These are phyloP conservation scores for Stictonetta naevosa DNA, from an alignment of 2,113 vertebrate species.

Conservation along the genomic window DNA sequence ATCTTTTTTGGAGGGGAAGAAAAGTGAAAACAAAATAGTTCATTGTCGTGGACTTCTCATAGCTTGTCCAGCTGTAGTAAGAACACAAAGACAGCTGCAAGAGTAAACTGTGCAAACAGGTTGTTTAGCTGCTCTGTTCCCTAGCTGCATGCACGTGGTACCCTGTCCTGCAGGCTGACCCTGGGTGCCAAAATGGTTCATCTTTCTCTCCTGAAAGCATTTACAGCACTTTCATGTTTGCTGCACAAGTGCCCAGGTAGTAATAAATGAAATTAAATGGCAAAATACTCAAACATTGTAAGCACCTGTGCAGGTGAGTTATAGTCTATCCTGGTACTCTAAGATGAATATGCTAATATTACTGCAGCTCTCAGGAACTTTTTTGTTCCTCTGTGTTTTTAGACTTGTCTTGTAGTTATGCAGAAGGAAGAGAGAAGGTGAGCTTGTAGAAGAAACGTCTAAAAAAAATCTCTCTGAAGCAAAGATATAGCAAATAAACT, in stretches of 20 bases:
- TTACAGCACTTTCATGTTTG: neutral
- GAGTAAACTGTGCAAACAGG: slow-evolving; percentile 1
- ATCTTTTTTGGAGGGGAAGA: neutral
- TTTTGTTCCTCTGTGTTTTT: neutral
- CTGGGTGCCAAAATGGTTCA: neutral
- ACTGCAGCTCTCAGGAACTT: neutral
- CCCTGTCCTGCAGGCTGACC: neutral
- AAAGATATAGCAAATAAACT: neutral
- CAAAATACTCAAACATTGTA: neutral
- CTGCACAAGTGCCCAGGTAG: neutral
- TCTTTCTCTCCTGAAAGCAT: neutral
- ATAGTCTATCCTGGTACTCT: neutral
- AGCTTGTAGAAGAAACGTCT: neutral
- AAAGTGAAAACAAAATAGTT: neutral
- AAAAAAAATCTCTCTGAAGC: neutral
- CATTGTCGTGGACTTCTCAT: neutral
- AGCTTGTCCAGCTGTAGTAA: slow-evolving; percentile 13
- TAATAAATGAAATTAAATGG: neutral
- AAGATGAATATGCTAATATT: neutral
- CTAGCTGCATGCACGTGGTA: neutral
- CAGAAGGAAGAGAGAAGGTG: neutral
- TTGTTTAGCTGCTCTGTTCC: slow-evolving; percentile 18
- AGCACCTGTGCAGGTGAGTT: neutral
- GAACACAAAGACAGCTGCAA: slow-evolving; percentile 34
- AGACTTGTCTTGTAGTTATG: neutral